phyloP scores from a whole-genome alignment of 1,140 invertebrate species.

The Bacillus rossius region DNA sequence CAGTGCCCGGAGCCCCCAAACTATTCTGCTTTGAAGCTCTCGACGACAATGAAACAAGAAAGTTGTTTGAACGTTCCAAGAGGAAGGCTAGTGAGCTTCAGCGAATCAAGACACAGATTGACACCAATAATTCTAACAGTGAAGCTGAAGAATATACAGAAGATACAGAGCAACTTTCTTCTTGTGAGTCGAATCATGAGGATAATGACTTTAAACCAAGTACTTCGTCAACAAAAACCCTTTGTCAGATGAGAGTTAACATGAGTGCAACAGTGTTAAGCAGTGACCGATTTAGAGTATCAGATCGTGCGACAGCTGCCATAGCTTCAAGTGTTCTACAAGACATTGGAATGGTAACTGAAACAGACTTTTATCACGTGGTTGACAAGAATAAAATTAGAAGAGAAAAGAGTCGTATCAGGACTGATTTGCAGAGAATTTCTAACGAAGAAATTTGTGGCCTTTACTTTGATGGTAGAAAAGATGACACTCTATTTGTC shows the following conservation, averaged over 20 bases:
- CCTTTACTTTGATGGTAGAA: not conserved
- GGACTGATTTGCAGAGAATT: slow-evolving; percentile 14
- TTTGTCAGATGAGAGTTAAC: slow-evolving; percentile 18
- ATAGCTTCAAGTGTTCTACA: slow-evolving; percentile 29
- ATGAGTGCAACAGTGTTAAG: slow-evolving; percentile 14
- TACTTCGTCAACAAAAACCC: not conserved
- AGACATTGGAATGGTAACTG: slow-evolving; percentile 18
- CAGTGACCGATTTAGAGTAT: slow-evolving; percentile 30
- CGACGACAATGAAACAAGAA: too few species aligned
- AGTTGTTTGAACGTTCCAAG: too few species aligned
- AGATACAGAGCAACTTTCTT: too few species aligned
- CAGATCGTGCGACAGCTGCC: slow-evolving; percentile 29
- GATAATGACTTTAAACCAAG: slow-evolving; percentile 10
- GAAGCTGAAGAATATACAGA: too few species aligned
- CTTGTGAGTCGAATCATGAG: slow-evolving; percentile 1
- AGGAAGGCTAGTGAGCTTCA: too few species aligned
- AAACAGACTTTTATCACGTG: slow-evolving; percentile 15
- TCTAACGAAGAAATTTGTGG: slow-evolving; percentile 1
- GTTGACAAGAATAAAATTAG: slow-evolving; percentile 31
- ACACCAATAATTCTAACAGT: too few species aligned
- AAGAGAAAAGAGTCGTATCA: slow-evolving; percentile 22
- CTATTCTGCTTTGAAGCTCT: too few species aligned
- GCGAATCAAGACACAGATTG: too few species aligned
- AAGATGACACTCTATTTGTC: slow-evolving; percentile 25
- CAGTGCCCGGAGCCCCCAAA: too few species aligned